A percentile compares a stretch with the other conserved stretches of the same genome.
These are phyloP conservation scores for Bombus sibiricus DNA, from an alignment of 1,140 invertebrate species.

Conservation along the genomic window DNA sequence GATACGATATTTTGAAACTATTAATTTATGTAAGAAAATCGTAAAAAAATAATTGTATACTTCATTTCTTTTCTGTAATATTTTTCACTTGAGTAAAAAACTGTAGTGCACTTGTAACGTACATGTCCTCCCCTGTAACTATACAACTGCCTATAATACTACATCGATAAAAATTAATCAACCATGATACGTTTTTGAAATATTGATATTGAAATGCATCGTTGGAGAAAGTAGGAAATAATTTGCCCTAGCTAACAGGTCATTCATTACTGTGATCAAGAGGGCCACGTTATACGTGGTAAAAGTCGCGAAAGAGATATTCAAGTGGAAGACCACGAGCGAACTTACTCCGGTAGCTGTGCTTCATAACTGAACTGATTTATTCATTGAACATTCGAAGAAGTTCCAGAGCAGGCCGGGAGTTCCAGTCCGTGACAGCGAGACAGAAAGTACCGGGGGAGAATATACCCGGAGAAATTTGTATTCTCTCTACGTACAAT, in stretches of 20 bases:
- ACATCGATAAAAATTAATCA: neutral
- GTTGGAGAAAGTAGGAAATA: neutral
- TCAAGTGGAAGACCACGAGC: neutral
- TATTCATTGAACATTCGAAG: neutral
- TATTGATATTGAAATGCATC: neutral
- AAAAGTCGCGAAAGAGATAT: neutral
- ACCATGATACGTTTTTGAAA: neutral
- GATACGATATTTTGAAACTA: neutral
- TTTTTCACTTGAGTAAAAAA: neutral
- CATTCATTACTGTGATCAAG: neutral
- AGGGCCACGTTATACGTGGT: neutral
- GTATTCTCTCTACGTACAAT: slow-evolving; percentile 23
- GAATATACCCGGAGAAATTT: neutral
- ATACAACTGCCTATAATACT: too few species aligned
- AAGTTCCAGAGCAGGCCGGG: neutral
- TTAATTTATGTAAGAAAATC: neutral
- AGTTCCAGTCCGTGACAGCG: neutral
- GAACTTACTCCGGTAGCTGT: neutral
- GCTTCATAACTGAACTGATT: neutral
- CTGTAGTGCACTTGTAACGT: too few species aligned
- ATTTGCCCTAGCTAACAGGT: too few species aligned
- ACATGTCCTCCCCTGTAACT: too few species aligned
- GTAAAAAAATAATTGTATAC: too few species aligned
- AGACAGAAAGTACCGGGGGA: too few species aligned
- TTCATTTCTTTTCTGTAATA: neutral